Base-by-base conservation (phyloP, 2,113 vertebrate species). In the Sander vitreus region DNA sequence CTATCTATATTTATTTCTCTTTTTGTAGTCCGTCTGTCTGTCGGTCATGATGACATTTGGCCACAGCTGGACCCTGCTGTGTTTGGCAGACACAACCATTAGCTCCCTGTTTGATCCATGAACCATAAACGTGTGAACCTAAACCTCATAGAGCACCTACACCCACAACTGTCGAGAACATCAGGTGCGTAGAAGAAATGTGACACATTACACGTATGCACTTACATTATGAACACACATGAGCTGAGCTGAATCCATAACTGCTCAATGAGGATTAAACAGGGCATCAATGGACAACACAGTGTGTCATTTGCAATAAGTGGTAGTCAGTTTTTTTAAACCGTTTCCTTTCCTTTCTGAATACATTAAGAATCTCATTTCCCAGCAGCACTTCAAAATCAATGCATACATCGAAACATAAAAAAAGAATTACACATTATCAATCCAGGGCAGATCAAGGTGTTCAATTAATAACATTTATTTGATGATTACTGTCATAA, bases 401-500 rank as follows among this genome's bases (percentile, higher is more conserved):
- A 81, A 83, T 85, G 47, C 43, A 67, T 68, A 21, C 27, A 55
- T 78, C 19, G 77, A 85, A 90, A 84, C 48, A 71, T 63, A 3
- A 33, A 33, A 43, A 39, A 54, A 30, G 30, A 59, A 78, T 69
- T 0, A 43, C 36, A 81, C 63, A 6, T 70, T 68, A 87, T 85
- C 27, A 53, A 43, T 86, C 48, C 21, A 3, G 14, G 25, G 57
- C 12, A 16, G 63, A 82, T 79, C 33, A 47, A 43, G 18, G 27
- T 19, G 19, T 80, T 73, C 43, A 55, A 84, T 87, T 82, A 53
- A 81, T 84, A 75, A 80, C 50, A 50, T 75, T 80, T 65, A 77
- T 79, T 63, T 72, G 51, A 88, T 27, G 13, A 89, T 82, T 74
- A 86, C 76, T 19, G 67, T 77, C 47, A 69, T 62, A 23, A 87